Conservation (phyloP, 2,888 invertebrate species). For the Ennomos erosarius region DNA sequence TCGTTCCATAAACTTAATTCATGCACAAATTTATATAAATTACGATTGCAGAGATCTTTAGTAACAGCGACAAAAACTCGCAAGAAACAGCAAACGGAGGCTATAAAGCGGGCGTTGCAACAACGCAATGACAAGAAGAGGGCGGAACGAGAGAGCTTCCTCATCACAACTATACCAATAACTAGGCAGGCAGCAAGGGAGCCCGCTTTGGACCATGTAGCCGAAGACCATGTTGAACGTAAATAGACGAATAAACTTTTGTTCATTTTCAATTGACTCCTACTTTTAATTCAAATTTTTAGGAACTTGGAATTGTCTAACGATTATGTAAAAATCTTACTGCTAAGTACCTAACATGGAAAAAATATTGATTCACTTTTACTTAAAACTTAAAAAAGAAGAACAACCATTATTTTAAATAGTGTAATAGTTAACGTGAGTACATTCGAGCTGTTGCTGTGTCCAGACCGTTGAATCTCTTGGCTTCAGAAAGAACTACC, state of each 20-base stretch:
- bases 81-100: conserved; percentile 99
- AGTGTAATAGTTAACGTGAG: no score
- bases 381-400: no score
- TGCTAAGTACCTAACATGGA: no score
- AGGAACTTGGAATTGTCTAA: no score
- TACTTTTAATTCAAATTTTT: no score
- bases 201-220: conserved; percentile 94
- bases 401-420: no score
- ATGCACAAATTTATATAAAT: neutral
- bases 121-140: conserved; percentile 98
- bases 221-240: conserved; percentile 95
- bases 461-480: no score
- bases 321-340: no score
- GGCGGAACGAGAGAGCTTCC: conserved; percentile 97
- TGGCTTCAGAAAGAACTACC: no score
- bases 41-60: conserved; percentile 89
- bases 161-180: conserved; percentile 97
- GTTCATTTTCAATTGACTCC: no score
- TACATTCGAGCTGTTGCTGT: no score
- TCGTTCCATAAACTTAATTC: conserved; percentile 2
- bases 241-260: conserved; percentile 34
- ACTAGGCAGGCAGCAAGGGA: conserved; percentile 98
- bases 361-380: no score
- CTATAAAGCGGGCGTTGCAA: conserved; percentile 97
- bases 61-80: conserved; percentile 99